Evolutionary conservation across 2,797 vertebrate genomes (phyloP).

Genomic region (Semaprochilodus insignis): DNA sequence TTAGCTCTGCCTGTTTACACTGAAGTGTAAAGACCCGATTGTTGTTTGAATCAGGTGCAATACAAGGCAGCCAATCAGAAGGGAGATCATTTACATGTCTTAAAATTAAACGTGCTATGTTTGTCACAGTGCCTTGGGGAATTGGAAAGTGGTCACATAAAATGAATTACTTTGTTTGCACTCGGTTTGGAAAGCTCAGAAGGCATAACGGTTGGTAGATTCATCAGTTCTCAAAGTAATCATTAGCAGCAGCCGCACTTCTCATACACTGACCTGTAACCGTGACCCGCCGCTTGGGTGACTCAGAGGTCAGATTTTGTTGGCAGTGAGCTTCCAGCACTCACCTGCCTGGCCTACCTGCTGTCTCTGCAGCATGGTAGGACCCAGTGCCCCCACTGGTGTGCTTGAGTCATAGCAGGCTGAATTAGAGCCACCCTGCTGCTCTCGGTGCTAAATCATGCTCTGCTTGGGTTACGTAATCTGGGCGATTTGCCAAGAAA

Average conservation of each 20-base stretch:
- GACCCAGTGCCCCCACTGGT: conserved; percentile 11
- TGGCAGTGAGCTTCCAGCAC: background rate
- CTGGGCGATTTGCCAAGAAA: background rate
- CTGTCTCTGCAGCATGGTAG: conserved; percentile 1
- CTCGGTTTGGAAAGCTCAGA: too few relatives aligned
- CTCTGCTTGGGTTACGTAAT: conserved; percentile 22
- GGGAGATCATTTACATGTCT: too few relatives aligned
- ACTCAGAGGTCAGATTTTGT: background rate
- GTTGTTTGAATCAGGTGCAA: background rate
- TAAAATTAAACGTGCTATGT: too few relatives aligned
- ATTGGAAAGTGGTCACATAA: too few relatives aligned
- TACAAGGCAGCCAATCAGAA: background rate
- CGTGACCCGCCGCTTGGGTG: background rate
- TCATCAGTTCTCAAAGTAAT: background rate
- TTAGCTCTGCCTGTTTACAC: background rate
- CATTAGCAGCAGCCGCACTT: background rate
- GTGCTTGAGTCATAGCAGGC: conserved; percentile 30
- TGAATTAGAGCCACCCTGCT: conserved; percentile 30
- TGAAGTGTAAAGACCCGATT: background rate
- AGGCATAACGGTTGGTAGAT: too few relatives aligned
- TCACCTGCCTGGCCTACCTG: background rate
- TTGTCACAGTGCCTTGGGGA: too few relatives aligned
- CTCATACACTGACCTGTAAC: background rate
- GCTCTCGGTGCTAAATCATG: conserved; percentile 6
- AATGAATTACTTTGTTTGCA: too few relatives aligned